Conservation (phyloP, 2,113 vertebrate species). For the Motacilla alba region DNA sequence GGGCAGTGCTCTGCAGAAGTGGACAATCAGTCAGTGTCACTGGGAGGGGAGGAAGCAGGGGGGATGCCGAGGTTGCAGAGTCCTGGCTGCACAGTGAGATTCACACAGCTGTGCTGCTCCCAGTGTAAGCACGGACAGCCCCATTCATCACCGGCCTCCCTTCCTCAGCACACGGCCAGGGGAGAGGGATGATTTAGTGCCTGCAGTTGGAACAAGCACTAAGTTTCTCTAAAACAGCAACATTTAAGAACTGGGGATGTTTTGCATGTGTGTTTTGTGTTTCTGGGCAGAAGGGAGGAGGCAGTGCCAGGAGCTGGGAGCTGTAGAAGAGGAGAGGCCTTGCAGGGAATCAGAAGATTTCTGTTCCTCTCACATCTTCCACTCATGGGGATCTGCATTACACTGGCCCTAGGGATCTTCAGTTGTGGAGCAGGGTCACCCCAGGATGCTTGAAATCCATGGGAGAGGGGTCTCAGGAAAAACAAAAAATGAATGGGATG, state of each 20-base stretch:
- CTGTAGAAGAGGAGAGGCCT: background rate
- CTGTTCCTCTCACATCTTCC: background rate
- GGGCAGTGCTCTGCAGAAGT: conserved; percentile 44
- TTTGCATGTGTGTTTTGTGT: background rate
- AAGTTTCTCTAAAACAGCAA: conserved; percentile 36
- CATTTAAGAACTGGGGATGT: conserved; percentile 52
- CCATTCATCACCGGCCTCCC: conserved; percentile 74
- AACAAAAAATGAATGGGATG: background rate
- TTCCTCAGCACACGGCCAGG: conserved; percentile 55
- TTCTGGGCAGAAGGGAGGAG: background rate
- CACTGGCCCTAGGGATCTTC: background rate
- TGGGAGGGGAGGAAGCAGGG: background rate
- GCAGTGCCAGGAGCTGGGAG: background rate
- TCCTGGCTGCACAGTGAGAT: conserved; percentile 40
- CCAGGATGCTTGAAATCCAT: background rate
- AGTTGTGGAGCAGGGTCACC: background rate
- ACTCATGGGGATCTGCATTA: background rate
- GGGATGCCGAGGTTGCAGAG: conserved; percentile 51
- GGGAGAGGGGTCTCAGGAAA: background rate
- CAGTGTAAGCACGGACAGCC: conserved; percentile 73
- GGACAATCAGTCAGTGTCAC: conserved; percentile 71
- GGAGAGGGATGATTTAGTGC: conserved; percentile 75
- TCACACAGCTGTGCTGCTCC: conserved; percentile 66
- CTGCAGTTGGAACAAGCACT: conserved; percentile 60
- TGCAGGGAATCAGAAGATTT: background rate